Conservation (phyloP, 2,888 invertebrate species). For the Halictus quadricinctus region DNA sequence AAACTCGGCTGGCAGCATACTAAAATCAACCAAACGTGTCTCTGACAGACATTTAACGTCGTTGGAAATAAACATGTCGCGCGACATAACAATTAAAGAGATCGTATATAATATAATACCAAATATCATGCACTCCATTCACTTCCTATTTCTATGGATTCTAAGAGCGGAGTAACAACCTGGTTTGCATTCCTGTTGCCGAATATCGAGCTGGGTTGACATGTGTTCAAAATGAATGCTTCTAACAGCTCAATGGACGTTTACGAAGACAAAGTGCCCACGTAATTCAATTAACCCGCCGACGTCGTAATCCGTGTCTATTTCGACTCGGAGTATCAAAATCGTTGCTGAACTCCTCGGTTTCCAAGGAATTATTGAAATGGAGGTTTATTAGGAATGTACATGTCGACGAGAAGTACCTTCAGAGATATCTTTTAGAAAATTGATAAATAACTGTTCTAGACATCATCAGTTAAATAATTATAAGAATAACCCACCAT, state of each 20-base stretch:
- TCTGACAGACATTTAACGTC: constrained; percentile 43
- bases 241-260: too few species aligned
- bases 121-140: not conserved
- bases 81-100: constrained; percentile 11
- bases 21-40: constrained; percentile 44
- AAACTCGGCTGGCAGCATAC: constrained; percentile 13
- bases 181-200: not conserved
- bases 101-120: not conserved
- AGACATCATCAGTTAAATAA: too few species aligned
- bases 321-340: too few species aligned
- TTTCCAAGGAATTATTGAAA: not conserved
- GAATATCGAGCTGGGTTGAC: not conserved
- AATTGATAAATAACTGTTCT: too few species aligned
- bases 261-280: too few species aligned
- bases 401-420: too few species aligned
- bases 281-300: too few species aligned
- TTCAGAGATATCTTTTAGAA: not conserved
- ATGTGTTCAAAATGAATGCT: too few species aligned
- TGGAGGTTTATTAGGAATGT: too few species aligned
- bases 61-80: constrained; percentile 30
- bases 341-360: not conserved
- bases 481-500: too few species aligned
- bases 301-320: too few species aligned
- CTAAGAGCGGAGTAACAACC: not conserved
- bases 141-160: not conserved